Evolutionary conservation across 2,113 vertebrate species (phyloP).

Genomic region (Scomber colias): DNA sequence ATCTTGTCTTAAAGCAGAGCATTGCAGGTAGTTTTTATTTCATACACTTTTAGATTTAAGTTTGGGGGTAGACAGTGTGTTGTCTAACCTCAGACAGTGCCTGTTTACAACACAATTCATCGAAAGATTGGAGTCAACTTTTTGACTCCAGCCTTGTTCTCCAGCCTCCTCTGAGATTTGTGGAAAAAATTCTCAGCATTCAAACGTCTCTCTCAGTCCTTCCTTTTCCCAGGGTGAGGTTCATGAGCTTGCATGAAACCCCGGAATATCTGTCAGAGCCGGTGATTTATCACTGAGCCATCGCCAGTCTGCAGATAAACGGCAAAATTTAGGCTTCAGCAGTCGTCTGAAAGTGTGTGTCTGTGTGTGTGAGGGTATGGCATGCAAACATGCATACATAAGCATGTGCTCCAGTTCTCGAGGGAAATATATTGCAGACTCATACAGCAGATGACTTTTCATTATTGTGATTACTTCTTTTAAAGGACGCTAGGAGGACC

Average conservation of each 20-base stretch:
- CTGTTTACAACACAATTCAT: not conserved
- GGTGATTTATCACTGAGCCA: constrained; percentile 68
- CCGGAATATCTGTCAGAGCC: constrained; percentile 58
- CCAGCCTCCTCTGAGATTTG: constrained; percentile 35
- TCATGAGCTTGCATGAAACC: constrained; percentile 66
- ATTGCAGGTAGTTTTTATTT: not conserved
- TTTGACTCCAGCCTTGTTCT: constrained; percentile 15
- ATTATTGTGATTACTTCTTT: constrained; percentile 62
- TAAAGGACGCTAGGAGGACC: constrained; percentile 34
- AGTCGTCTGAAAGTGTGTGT: constrained; percentile 40
- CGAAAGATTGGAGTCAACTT: not conserved
- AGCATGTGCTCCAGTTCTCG: constrained; percentile 39
- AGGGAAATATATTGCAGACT: constrained; percentile 65
- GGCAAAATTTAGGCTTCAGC: constrained; percentile 67
- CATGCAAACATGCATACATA: constrained; percentile 54
- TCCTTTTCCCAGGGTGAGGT: constrained; percentile 44
- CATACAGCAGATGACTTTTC: constrained; percentile 57
- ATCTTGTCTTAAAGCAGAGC: constrained; percentile 3
- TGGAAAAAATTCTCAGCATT: constrained; percentile 31
- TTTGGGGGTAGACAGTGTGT: not conserved
- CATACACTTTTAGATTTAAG: not conserved
- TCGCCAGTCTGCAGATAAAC: constrained; percentile 59
- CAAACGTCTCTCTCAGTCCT: constrained; percentile 40
- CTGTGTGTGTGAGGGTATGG: constrained; percentile 10
- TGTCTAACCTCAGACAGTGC: not conserved